Evolutionary conservation across 1,140 invertebrate genomes (phyloP).

Genomic region (Augochlora pura): DNA sequence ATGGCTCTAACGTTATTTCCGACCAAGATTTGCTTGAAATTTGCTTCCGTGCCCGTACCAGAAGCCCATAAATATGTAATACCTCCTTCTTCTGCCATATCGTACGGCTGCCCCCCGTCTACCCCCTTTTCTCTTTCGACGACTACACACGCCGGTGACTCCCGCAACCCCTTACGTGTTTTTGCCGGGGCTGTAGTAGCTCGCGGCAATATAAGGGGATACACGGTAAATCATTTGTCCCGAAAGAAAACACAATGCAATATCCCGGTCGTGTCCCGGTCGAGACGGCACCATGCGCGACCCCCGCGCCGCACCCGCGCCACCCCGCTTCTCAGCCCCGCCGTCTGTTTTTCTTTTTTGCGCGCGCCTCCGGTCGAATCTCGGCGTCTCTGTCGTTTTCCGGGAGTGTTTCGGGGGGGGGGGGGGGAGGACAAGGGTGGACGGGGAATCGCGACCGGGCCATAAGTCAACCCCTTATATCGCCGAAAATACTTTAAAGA

Average conservation of each 20-base stretch:
- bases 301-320: not conserved
- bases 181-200: constrained; percentile 64
- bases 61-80: constrained; percentile 81
- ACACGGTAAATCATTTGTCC: constrained; percentile 79
- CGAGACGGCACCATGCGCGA: constrained; percentile 54
- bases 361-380: not conserved
- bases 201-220: constrained; percentile 70
- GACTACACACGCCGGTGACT: constrained; percentile 35
- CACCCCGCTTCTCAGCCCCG: not conserved
- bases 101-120: constrained; percentile 51
- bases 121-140: constrained; percentile 35
- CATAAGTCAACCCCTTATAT: constrained; percentile 79
- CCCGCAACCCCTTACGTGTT: constrained; percentile 74
- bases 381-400: constrained; percentile 43
- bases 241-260: constrained; percentile 79
- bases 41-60: constrained; percentile 75
- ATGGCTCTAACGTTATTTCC: constrained; percentile 75
- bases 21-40: constrained; percentile 77
- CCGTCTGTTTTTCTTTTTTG: constrained; percentile 3
- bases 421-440: constrained; percentile 8
- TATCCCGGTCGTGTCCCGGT: constrained; percentile 60
- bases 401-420: constrained; percentile 2
- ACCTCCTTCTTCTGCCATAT: constrained; percentile 69
- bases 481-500: constrained; percentile 80
- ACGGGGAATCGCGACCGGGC: constrained; percentile 63